Base-by-base conservation (phyloP, 23 tunicate genomes). In the Phallusia fumigata region DNA sequence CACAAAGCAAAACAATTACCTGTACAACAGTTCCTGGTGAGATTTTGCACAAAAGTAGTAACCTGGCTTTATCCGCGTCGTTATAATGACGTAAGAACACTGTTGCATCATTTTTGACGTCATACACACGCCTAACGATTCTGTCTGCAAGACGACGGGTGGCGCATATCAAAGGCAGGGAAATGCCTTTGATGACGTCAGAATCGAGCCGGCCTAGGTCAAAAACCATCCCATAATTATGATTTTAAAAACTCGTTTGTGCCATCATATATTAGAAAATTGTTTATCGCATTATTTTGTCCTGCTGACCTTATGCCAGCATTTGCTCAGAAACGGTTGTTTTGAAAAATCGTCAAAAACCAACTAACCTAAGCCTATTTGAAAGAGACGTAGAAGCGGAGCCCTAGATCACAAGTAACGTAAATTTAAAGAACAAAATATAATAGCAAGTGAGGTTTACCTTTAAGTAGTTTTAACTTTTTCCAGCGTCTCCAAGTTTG, bases 91-190 rank as follows among this genome's bases (percentile, higher is more conserved):
- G 34, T 35, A 92, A 32, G 65, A 33, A 22, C 2, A 80, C 75
- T 18, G 84, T 34, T 18, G 91, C 91, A 26, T 65, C 52, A 31
- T 87, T 80, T 5, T 76, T 53, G 10, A 65, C 28, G 32, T 81
- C 83, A 13, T 79, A 45, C 33, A 80, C 53, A 13, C 91, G 78
- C 31, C 97, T 36, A 18, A 92, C 80, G 0, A 87, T 47, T 34
- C 97, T 88, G 58, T 92, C 86, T 0, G 90, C 97, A 22, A 92
- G 77, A n/a, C 97, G 75, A 53, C 74, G 77, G 24, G 91, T 64
- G 21, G 91, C 88, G 86, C 97, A 92, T 65, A 73, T 33, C 26
- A 92, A 36, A 6, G 88, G 89, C 30, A 87, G 90, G 44, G 96
- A 91, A 24, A 91, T 40, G 3, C 75, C 80, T 50, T 78, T 45